Base-by-base conservation (phyloP, 2,797 vertebrate species). In the Syngnathus acus region DNA sequence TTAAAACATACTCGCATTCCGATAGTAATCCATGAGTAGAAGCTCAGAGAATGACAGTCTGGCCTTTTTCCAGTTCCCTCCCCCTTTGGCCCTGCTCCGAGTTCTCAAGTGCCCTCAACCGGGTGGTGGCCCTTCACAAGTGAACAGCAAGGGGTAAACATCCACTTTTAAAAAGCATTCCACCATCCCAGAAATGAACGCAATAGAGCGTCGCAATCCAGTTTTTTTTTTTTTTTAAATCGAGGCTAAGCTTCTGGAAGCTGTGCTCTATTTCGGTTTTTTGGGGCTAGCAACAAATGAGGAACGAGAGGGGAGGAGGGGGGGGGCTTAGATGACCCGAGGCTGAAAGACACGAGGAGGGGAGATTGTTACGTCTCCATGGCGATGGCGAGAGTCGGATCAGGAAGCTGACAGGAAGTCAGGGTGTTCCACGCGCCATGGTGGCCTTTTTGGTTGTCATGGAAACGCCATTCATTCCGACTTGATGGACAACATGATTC, bases 391-490 rank as follows among this genome's bases (percentile, higher is more conserved):
- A 72, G 84, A 89, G 78, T 80, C 75, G 1, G 76, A 76, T 78
- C 71, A 86, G 85, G 85, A 90, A 89, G 88, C 83, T 82, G 61
- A 83, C 87, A 91, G 91, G 89, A 93, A 92, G 92, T 92, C 89
- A 82, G 83, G 85, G 86, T 91, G 86, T 89, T 82, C 86, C 71
- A 82, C 86, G 72, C 86, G 80, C 88, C 88, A 76, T 91, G 67
- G 84, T 88, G 89, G 89, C 85, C 82, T 85, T 82, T 72, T 83
- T 90, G 77, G 91, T 94, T 90, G 93, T 88, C 89, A 88, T 87
- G 87, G 90, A 89, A 91, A 91, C 90, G 75, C 69, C 73, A 66
- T 84, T 79, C 86, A 89, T 89, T 91, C 90, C 83, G 76, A 71
- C 88, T 89, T 89, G 86, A 94, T 90, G 74, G 68, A 68, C 77